Evolutionary conservation across 1,140 invertebrate genomes (phyloP).

Genomic region (Temnothorax nylanderi): DNA sequence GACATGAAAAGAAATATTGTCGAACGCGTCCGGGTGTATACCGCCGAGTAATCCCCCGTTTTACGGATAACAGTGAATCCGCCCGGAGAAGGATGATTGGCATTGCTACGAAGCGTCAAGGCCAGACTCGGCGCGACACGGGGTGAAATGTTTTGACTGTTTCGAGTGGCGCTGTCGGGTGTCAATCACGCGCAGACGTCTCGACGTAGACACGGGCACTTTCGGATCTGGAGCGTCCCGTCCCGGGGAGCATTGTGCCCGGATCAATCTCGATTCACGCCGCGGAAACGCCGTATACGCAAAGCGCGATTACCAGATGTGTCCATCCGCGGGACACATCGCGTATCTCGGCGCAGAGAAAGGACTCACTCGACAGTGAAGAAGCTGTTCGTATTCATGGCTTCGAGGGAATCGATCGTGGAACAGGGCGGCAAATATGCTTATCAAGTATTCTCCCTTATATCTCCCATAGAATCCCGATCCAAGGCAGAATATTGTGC

Average conservation of each 20-base stretch:
- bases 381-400: slow-evolving; percentile 49
- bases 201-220: slow-evolving; percentile 76
- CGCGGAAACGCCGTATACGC: slow-evolving; percentile 58
- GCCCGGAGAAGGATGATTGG: slow-evolving; percentile 67
- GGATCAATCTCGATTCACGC: slow-evolving; percentile 65
- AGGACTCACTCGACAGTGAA: slow-evolving; percentile 47
- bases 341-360: slow-evolving; percentile 26
- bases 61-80: slow-evolving; percentile 66
- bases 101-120: slow-evolving; percentile 75
- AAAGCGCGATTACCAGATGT: slow-evolving; percentile 64
- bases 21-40: slow-evolving; percentile 46
- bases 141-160: slow-evolving; percentile 79
- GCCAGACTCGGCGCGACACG: slow-evolving; percentile 68
- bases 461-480: slow-evolving; percentile 3
- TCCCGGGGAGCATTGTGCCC: slow-evolving; percentile 64
- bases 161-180: slow-evolving; percentile 76
- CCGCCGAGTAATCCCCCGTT: slow-evolving; percentile 50
- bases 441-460: slow-evolving; percentile 34
- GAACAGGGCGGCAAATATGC: not conserved
- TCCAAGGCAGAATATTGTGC: not conserved
- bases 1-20: slow-evolving; percentile 56
- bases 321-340: slow-evolving; percentile 60
- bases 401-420: slow-evolving; percentile 51
- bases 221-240: slow-evolving; percentile 65
- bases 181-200: slow-evolving; percentile 77